A percentile compares a stretch with the other conserved stretches of the same genome.
These are phyloP conservation scores for Gambusia yucatana DNA, from an alignment of 2,797 vertebrate genomes.

Conservation along the genomic window DNA sequence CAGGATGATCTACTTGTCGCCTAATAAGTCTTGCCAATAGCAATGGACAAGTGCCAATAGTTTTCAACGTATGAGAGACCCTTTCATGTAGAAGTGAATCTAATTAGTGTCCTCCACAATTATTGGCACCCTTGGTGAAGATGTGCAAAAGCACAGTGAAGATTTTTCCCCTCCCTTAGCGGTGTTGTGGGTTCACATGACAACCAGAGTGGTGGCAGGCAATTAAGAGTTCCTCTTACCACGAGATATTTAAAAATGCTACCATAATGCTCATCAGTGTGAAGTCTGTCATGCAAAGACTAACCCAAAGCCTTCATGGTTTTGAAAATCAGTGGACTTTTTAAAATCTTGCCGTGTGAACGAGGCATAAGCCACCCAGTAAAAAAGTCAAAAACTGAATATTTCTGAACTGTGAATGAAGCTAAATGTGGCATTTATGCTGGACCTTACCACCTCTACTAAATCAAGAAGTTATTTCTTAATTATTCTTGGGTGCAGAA, in stretches of 20 bases:
- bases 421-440: not conserved
- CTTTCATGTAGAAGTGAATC: conserved; percentile 37
- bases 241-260: not conserved
- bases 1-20: conserved; percentile 75
- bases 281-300: not conserved
- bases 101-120: not conserved
- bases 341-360: too few relatives aligned
- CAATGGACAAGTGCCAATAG: conserved; percentile 81
- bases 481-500: not conserved
- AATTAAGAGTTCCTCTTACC: not conserved
- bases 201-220: not conserved
- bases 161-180: not conserved
- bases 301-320: not conserved
- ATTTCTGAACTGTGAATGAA: not conserved
- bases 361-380: not conserved
- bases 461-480: not conserved
- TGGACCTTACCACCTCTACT: not conserved
- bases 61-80: conserved; percentile 70
- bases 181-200: not conserved
- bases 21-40: conserved; percentile 85
- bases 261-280: not conserved
- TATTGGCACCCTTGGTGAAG: not conserved
- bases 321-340: too few relatives aligned
- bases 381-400: not conserved
- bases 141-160: not conserved